phyloP scores from a whole-genome alignment of 1,140 invertebrate species.

The Drosophila triauraria region DNA sequence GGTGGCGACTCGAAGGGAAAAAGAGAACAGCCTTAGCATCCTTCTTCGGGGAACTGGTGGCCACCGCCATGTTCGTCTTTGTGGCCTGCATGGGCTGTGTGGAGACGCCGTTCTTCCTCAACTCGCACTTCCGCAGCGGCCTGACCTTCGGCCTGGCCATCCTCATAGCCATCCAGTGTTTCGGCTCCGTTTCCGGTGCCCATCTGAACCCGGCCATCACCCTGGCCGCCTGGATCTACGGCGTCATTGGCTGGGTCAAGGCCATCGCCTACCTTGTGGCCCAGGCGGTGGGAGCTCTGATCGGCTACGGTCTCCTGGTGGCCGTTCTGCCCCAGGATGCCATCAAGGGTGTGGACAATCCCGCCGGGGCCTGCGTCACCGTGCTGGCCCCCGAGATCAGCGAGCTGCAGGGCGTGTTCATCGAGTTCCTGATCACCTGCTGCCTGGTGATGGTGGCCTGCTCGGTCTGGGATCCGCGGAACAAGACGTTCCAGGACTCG shows the following conservation, averaged over 20 bases:
- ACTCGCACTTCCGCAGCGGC: constrained; percentile 62
- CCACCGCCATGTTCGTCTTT: constrained; percentile 90
- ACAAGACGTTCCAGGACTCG: constrained; percentile 86
- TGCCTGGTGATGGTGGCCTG: constrained; percentile 88
- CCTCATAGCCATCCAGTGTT: constrained; percentile 87
- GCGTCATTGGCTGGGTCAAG: constrained; percentile 86
- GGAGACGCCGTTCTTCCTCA: constrained; percentile 46
- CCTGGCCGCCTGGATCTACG: constrained; percentile 87
- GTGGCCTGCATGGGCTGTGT: constrained; percentile 91
- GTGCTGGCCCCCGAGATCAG: constrained; percentile 85
- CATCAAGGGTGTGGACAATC: constrained; percentile 63
- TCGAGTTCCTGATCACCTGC: constrained; percentile 87
- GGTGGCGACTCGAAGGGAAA: constrained; percentile 27
- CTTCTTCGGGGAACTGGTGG: constrained; percentile 89
- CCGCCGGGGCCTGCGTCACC: constrained; percentile 87
- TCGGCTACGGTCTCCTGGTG: constrained; percentile 89
- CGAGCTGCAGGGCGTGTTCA: constrained; percentile 85
- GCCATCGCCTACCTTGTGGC: constrained; percentile 90
- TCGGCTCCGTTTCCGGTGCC: constrained; percentile 94
- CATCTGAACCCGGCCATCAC: constrained; percentile 96
- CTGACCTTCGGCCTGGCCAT: constrained; percentile 73
- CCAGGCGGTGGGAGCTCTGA: constrained; percentile 89
- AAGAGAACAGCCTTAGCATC: constrained; percentile 19
- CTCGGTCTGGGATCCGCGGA: constrained; percentile 88
- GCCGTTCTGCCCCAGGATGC: constrained; percentile 87